Conservation (phyloP, 2,113 vertebrate species). For the Microtus montanus region DNA sequence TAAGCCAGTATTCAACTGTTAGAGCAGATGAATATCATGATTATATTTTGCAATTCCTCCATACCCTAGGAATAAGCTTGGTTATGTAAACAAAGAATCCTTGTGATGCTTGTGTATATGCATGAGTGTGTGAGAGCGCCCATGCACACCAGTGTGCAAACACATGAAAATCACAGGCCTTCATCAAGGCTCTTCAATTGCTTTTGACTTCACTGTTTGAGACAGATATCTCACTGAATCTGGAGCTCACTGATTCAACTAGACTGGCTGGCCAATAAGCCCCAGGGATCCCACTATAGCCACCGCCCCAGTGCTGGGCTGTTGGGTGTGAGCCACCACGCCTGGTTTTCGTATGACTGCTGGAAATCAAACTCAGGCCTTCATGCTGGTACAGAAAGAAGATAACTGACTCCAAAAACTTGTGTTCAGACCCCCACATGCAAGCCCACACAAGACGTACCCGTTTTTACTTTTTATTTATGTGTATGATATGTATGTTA, state of each 20-base stretch:
- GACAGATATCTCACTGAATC: background rate
- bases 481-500: background rate
- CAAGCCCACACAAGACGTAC: background rate
- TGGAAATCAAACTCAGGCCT: background rate
- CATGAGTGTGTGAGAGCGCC: background rate
- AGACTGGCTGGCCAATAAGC: background rate
- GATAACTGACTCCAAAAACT: background rate
- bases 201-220: background rate
- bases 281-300: background rate
- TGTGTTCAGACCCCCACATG: background rate
- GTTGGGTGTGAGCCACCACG: background rate
- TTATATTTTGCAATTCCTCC: background rate
- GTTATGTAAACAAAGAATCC: background rate
- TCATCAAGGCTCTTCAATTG: background rate
- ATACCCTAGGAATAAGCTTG: slow-evolving; percentile 36
- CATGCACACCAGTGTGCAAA: background rate
- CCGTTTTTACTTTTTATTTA: background rate
- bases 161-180: background rate
- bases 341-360: background rate
- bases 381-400: background rate
- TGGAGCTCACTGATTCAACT: background rate
- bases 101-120: background rate
- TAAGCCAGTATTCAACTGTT: slow-evolving; percentile 22
- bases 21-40: background rate
- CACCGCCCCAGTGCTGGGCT: background rate